phyloP scores from a whole-genome alignment of 2,113 vertebrate species.

The Hypocryptadius cinnamomeus region DNA sequence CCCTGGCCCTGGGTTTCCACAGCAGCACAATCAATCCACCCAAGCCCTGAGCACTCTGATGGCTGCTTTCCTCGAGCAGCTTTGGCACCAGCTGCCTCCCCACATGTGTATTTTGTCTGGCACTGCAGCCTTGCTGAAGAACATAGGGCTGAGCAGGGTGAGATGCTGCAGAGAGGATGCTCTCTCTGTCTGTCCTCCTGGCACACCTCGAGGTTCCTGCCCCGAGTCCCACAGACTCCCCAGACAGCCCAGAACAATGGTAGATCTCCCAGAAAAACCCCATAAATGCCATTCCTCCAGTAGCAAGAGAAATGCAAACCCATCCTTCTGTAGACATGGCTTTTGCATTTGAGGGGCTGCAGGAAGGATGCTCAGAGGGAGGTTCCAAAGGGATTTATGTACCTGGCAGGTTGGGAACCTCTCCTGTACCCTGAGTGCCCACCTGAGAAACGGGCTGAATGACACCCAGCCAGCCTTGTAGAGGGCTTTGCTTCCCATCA shows the following conservation, averaged over 20 bases:
- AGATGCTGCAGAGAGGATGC: neutral
- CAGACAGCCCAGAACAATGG: neutral
- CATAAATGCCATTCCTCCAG: neutral
- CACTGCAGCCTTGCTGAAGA: neutral
- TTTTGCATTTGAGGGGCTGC: neutral
- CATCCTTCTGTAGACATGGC: neutral
- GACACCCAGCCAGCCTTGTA: neutral
- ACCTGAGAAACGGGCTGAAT: neutral
- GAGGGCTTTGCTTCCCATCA: neutral
- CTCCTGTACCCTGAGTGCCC: neutral
- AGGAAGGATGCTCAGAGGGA: neutral
- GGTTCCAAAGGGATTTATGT: neutral
- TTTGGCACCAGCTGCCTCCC: neutral
- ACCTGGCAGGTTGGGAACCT: neutral
- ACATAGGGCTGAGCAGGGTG: neutral
- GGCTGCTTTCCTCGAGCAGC: neutral
- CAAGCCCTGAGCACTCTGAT: neutral
- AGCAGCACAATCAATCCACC: neutral
- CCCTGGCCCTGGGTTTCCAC: neutral
- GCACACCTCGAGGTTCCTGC: neutral
- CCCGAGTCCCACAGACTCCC: fast-evolving
- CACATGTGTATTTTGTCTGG: neutral
- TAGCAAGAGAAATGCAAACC: neutral
- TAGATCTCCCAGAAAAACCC: fast-evolving
- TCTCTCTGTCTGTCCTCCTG: neutral